Conservation (phyloP, 2,888 invertebrate genomes). For the Sarcophaga variegata region DNA sequence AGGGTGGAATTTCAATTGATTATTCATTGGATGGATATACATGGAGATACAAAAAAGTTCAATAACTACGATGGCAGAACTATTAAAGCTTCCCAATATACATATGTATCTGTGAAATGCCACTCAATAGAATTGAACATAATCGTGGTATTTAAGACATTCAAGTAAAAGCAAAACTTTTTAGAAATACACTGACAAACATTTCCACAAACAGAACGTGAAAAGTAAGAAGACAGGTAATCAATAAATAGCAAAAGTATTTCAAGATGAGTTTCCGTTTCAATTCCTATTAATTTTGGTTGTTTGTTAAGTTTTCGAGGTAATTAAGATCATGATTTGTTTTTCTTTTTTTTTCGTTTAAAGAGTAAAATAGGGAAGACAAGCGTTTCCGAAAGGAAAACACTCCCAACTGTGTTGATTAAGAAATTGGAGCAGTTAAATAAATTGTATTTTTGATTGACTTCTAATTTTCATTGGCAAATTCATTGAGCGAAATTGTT, state of each 20-base stretch:
- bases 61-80: conserved; percentile 11
- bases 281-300: not conserved
- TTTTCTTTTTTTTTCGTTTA: not conserved
- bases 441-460: conserved; percentile 36
- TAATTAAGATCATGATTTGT: conserved; percentile 30
- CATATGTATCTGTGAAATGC: conserved; percentile 23
- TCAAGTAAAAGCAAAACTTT: conserved; percentile 44
- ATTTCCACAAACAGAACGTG: not conserved
- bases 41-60: not conserved
- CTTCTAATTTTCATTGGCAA: conserved; percentile 35
- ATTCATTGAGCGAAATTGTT: not conserved
- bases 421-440: conserved; percentile 18
- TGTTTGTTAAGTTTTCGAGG: conserved; percentile 11
- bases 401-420: conserved; percentile 40
- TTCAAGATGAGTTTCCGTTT: not conserved
- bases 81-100: conserved; percentile 44
- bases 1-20: conserved; percentile 56
- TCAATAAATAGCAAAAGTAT: conserved; percentile 40
- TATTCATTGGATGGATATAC: conserved; percentile 29
- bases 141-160: conserved; percentile 23
- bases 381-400: not conserved
- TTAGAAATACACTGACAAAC: not conserved
- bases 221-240: not conserved
- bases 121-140: conserved; percentile 57
- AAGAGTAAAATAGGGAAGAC: not conserved